A percentile compares a stretch with the other conserved stretches of the same genome.
These are phyloP conservation scores for Dicranocentrus wangi DNA, from an alignment of 2,888 invertebrate species.

Conservation along the genomic window DNA sequence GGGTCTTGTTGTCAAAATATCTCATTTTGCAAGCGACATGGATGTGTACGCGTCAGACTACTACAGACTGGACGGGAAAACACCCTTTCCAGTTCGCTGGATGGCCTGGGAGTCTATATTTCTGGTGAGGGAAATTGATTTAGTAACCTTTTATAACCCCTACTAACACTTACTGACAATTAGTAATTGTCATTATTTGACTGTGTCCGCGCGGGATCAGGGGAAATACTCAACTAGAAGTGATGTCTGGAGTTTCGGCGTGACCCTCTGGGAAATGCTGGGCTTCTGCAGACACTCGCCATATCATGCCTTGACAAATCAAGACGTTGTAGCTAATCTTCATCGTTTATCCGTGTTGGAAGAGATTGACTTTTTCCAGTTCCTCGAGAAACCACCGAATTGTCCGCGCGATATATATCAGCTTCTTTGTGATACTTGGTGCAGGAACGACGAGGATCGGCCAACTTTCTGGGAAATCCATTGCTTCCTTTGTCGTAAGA, in stretches of 20 bases:
- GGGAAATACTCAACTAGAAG: slow-evolving; percentile 91
- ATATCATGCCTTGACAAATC: slow-evolving; percentile 84
- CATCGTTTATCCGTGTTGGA: slow-evolving; percentile 79
- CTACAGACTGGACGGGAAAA: slow-evolving; percentile 87
- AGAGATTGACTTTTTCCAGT: slow-evolving; percentile 75
- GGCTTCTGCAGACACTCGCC: slow-evolving; percentile 85
- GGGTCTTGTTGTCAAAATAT: slow-evolving; percentile 86
- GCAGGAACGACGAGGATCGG: slow-evolving; percentile 84
- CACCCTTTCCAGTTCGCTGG: slow-evolving; percentile 89
- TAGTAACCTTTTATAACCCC: no score
- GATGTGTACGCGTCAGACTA: slow-evolving; percentile 87
- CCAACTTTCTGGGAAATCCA: slow-evolving; percentile 92
- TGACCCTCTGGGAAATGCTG: slow-evolving; percentile 90
- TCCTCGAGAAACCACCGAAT: slow-evolving; percentile 81
- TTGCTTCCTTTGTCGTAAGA: slow-evolving; percentile 85
- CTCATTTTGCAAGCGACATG: slow-evolving; percentile 89
- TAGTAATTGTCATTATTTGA: no score
- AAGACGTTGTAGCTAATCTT: slow-evolving; percentile 85
- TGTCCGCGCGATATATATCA: slow-evolving; percentile 92
- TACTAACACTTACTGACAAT: no score
- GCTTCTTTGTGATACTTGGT: slow-evolving; percentile 94
- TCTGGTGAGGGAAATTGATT: slow-evolving; percentile 79
- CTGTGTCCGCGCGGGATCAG: no score
- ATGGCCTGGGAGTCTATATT: slow-evolving; percentile 91
- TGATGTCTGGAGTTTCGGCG: slow-evolving; percentile 94